Base-by-base conservation (phyloP, 2,797 vertebrate genomes). In the Atherinosoma microstoma region DNA sequence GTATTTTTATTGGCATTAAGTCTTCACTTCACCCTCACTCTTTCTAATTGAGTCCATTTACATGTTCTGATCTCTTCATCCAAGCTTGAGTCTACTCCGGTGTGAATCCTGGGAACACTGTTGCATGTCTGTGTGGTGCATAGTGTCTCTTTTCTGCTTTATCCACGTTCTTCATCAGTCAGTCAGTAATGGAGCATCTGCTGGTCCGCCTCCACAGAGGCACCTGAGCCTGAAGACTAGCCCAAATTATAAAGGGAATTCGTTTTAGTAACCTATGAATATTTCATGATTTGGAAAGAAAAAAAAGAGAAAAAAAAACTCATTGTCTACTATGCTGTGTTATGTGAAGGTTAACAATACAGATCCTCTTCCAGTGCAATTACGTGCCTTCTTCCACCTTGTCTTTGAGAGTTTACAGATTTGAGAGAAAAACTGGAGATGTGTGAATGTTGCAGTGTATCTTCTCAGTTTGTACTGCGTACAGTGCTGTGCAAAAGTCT, bases 41-140 rank as follows among this genome's bases (percentile, higher is more conserved):
- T 45, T 45, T 24, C 16, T 59, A 34, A 27, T 60, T 12, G 22
- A 51, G 45, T 42, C 24, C 36, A 45, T 34, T 58, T 51, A 51
- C 27, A 15, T 29, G 27, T 8, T 56, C 27, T 29, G 27, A 30
- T 4, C 20, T 51, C 13, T 0, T n/a, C 5, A 27, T n/a, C n/a
- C 15, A 22, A 27, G 64, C 53, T 47, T 16, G n/a, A 30, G 60
- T 24, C 67, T 32, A 20, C 4, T 57, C 16, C 42, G 12, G 27
- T 15, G 6, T 58, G 36, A 22, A 40, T 45, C 64, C 40, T 61
- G 58, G n/a, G 18, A n/a, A 76, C 75, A 79, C 84, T 90, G 87
- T 85, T 90, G 85, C 87, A 9, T 81, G 8, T 79, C 24, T 36
- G 35, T 29, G 73, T 82, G 87, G 62, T 66, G 83, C 79, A 85